Base-by-base conservation (phyloP, 1,140 invertebrate genomes). In the Oryzaephilus surinamensis region DNA sequence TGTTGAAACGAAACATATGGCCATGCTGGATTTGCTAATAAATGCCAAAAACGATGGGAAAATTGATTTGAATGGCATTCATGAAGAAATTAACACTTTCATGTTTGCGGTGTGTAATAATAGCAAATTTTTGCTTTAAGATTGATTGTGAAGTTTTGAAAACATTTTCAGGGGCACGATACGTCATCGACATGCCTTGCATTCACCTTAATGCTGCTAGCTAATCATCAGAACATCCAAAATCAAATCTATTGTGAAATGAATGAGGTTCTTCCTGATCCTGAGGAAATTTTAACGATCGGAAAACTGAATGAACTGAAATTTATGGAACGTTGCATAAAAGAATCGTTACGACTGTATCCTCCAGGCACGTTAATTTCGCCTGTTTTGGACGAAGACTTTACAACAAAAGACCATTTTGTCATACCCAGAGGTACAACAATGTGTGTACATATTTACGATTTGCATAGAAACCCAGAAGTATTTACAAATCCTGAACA, bases 71-170 rank as follows among this genome's bases (percentile, higher is more conserved):
- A 43, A 64, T 12, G 82, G 84, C 33, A 84, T 90, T 28, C 67
- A 75, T 41, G 84, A 87, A 56, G 84, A 89, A 70, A 81, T 86
- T 2, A 81, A 87, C 55, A 86, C 82, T 0, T 88, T 86, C 51
- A 81, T 84, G 71, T 85, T 86, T 62, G 80, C 78, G n/a, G n/a
- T n/a, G n/a, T n/a, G n/a, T n/a, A n/a, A n/a, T n/a, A n/a, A n/a
- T n/a, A n/a, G n/a, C n/a, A n/a, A n/a, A n/a, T n/a, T n/a, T n/a
- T n/a, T n/a, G n/a, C n/a, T n/a, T n/a, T n/a, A n/a, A n/a, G n/a
- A 77, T 82, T 57, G 82, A 77, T 2, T 84, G 82, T 50, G 78
- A 81, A 71, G 81, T 56, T n/a, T 4, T 38, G 61, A 57, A n/a
- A n/a, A n/a, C n/a, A n/a, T n/a, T n/a, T n/a, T n/a, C n/a, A n/a